These are phyloP conservation scores for Bathynomus jamesi DNA, from an alignment of 1,140 invertebrate species.

Conservation along the genomic window DNA sequence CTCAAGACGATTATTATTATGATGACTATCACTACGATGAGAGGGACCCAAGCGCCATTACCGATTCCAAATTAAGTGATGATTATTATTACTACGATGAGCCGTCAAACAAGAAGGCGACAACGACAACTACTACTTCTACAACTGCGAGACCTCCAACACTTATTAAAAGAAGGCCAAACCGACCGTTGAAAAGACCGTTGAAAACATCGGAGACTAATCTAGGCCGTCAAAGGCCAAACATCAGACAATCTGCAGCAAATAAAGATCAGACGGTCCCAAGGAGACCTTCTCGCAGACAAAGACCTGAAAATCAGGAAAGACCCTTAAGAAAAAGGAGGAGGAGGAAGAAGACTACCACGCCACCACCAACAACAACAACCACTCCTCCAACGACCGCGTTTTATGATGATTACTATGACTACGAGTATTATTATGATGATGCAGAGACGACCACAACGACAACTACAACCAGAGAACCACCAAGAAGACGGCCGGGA, in stretches of 20 bases:
- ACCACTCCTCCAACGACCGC: background rate
- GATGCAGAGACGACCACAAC: background rate
- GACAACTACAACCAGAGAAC: background rate
- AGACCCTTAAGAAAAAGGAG: background rate
- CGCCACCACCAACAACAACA: background rate
- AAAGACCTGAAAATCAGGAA: background rate
- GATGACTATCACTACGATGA: slow-evolving; percentile 44
- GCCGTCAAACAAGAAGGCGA: slow-evolving; percentile 17
- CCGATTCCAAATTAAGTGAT: slow-evolving; percentile 44
- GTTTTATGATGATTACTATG: background rate
- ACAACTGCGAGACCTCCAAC: slow-evolving; percentile 8
- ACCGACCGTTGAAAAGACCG: slow-evolving; percentile 1
- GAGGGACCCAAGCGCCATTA: too few species aligned
- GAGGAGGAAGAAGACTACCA: background rate
- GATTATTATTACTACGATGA: slow-evolving; percentile 38
- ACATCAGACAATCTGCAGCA: background rate
- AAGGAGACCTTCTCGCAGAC: background rate
- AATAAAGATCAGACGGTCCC: background rate
- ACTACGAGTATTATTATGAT: background rate
- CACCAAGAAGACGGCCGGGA: background rate
- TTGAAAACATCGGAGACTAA: slow-evolving; percentile 1
- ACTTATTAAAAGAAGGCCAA: background rate
- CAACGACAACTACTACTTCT: slow-evolving; percentile 29
- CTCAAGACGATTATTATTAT: slow-evolving; percentile 45
- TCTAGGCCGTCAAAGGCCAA: slow-evolving; percentile 8